phyloP scores from a whole-genome alignment of 2,888 invertebrate genomes.

The Drosophila affinis region DNA sequence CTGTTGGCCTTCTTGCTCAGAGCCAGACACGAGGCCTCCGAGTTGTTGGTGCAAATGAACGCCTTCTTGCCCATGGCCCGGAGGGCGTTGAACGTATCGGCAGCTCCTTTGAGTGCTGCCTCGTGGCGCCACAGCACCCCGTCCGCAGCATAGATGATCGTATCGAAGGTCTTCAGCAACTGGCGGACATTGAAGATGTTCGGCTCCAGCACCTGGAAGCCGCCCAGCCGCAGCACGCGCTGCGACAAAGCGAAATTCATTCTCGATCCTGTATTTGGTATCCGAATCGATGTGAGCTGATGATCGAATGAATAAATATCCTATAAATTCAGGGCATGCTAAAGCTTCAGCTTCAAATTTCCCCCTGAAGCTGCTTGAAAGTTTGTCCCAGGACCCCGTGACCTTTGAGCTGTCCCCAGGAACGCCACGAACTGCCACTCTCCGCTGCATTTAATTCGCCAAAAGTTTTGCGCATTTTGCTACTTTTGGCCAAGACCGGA shows the following conservation, averaged over 20 bases:
- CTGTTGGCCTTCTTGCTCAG: conserved; percentile 40
- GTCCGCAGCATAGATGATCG: conserved; percentile 24
- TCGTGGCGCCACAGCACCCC: conserved; percentile 47
- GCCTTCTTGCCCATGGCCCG: conserved; percentile 57
- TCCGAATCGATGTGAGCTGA: background rate
- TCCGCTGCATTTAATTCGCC: conserved; percentile 68
- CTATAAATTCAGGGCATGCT: background rate
- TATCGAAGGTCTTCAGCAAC: conserved; percentile 58
- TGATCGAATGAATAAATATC: no score
- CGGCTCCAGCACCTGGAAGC: conserved; percentile 50
- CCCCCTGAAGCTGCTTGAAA: background rate
- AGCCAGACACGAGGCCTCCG: conserved; percentile 20
- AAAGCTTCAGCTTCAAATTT: background rate
- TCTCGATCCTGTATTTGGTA: background rate
- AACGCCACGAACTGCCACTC: conserved; percentile 42
- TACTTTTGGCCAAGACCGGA: conserved; percentile 30
- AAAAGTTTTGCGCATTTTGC: conserved; percentile 69
- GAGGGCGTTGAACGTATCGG: conserved; percentile 61
- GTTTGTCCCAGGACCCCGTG: background rate
- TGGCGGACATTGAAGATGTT: conserved; percentile 48
- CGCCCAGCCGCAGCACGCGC: conserved; percentile 38
- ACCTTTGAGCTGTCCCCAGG: conserved; percentile 17
- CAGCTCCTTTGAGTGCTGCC: conserved; percentile 34
- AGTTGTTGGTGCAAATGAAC: conserved; percentile 59
- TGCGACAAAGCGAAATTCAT: conserved; percentile 33